Percentiles rank a stretch among this genome's conserved stretches.
These are phyloP conservation scores for Lordiphosa andalusiaca DNA, from an alignment of 2,888 invertebrate genomes.

Conservation along the genomic window DNA sequence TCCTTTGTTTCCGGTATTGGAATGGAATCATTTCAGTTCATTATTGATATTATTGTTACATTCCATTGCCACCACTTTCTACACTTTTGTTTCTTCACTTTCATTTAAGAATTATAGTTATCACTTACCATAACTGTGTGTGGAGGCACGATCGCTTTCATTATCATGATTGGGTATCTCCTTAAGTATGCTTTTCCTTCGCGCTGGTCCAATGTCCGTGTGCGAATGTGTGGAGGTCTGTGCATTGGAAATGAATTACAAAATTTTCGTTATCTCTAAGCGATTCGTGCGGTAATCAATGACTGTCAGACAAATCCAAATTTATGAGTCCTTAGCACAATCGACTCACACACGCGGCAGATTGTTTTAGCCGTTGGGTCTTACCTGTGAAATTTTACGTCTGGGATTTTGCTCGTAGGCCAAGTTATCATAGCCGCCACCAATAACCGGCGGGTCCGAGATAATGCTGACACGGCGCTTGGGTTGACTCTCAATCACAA, in stretches of 20 bases:
- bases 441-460: slow-evolving; percentile 82
- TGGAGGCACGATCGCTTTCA: slow-evolving; percentile 80
- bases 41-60: too few species aligned
- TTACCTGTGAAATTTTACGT: slow-evolving; percentile 80
- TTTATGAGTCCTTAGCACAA: slow-evolving; percentile 41
- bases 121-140: slow-evolving; percentile 77
- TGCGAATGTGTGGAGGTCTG: slow-evolving; percentile 82
- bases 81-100: too few species aligned
- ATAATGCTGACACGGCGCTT: slow-evolving; percentile 85
- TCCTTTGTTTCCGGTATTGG: too few species aligned
- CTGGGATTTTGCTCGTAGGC: slow-evolving; percentile 84
- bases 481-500: slow-evolving; percentile 78
- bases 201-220: slow-evolving; percentile 85
- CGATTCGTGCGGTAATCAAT: slow-evolving; percentile 24
- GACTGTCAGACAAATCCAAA: slow-evolving; percentile 44
- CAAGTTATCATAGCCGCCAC: slow-evolving; percentile 84
- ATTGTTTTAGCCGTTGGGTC: slow-evolving; percentile 35
- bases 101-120: too few species aligned
- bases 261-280: slow-evolving; percentile 9
- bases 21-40: too few species aligned
- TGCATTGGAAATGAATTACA: slow-evolving; percentile 9
- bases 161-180: slow-evolving; percentile 81
- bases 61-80: too few species aligned
- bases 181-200: slow-evolving; percentile 87
- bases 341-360: slow-evolving; percentile 6